Base-by-base conservation (phyloP, 2,797 vertebrate species). In the Rhinogobio ventralis region DNA sequence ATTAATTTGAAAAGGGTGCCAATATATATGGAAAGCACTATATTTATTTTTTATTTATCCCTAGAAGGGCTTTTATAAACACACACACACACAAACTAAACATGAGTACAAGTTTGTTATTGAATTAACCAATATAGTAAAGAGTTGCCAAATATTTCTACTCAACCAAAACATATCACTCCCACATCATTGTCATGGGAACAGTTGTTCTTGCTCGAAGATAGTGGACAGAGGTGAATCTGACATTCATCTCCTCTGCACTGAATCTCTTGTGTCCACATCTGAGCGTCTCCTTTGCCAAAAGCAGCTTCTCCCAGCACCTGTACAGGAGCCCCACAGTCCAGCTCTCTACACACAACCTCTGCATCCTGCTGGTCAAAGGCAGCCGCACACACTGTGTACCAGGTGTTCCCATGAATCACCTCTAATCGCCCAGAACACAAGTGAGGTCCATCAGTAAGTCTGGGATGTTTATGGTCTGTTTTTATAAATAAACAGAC, bases 351-450 rank as follows among this genome's bases (percentile, higher is more conserved):
- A n/a, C n/a, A n/a, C n/a, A n/a, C n/a, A n/a, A n/a, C n/a, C n/a
- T n/a, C n/a, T n/a, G n/a, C 53, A 55, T 28, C 13, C 13, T 15
- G 11, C 25, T 14, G 25, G 25, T 62, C 25, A 28, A 62, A 28
- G 25, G 13, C 13, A 62, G 25, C 60, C 2, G 1, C 11, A 28
- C 25, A 28, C 25, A 62, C n/a, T 62, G 57, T 0, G 33, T 33
- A 33, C 33, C 33, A 33, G 2, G 33, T 33, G 33, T 0, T 0
- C 4, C 11, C 57, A 25, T 14, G 14, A 68, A 20, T 0, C 3
- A 68, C 1, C 66, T 68, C 36, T 7, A 33, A 3, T 69, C 39
- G 49, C n/a, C 69, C 94, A 94, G 88, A 66, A 2, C 62, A 49
- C n/a, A 10, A 17, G 60, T 62, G 69, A 46, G 2, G 7, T 73